Conservation (phyloP, 2,888 invertebrate species). For the Dromius quadrimaculatus region DNA sequence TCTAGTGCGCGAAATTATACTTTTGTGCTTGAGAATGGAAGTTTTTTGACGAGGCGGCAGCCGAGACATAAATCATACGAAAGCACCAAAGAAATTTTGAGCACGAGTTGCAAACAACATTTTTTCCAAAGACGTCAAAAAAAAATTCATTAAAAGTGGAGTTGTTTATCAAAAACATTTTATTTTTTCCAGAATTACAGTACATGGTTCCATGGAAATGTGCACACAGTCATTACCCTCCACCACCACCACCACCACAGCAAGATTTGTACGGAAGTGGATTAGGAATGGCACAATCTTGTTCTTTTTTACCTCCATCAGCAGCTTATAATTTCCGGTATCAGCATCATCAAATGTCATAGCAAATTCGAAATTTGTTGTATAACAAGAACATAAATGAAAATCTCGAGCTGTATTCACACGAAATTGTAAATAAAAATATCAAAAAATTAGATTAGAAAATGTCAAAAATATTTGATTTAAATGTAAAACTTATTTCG, state of each 20-base stretch:
- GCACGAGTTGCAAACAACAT: too few relatives aligned
- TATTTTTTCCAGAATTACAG: constrained; percentile 59
- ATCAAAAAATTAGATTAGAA: too few relatives aligned
- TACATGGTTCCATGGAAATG: constrained; percentile 66
- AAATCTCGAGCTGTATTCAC: too few relatives aligned
- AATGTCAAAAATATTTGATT: too few relatives aligned
- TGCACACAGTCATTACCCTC: constrained; percentile 56
- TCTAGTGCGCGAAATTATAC: too few relatives aligned
- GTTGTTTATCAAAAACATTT: not conserved
- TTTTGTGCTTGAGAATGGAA: too few relatives aligned
- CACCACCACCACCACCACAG: constrained; percentile 58
- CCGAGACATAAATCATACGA: too few relatives aligned
- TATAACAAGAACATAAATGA: too few relatives aligned
- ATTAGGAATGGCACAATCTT: constrained; percentile 58
- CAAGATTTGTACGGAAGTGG: constrained; percentile 61
- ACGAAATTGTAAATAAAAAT: too few relatives aligned
- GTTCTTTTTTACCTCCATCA: constrained; percentile 61
- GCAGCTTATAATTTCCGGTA: constrained; percentile 18
- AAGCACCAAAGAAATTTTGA: too few relatives aligned
- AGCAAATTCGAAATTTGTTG: constrained; percentile 6
- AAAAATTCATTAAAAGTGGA: not conserved
- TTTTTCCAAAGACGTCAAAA: not conserved
- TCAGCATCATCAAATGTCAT: constrained; percentile 17
- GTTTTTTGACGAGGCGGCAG: too few relatives aligned
- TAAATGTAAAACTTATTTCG: too few relatives aligned